Evolutionary conservation across 1,140 invertebrate genomes (phyloP).

Genomic region (Zaprionus camerounensis): DNA sequence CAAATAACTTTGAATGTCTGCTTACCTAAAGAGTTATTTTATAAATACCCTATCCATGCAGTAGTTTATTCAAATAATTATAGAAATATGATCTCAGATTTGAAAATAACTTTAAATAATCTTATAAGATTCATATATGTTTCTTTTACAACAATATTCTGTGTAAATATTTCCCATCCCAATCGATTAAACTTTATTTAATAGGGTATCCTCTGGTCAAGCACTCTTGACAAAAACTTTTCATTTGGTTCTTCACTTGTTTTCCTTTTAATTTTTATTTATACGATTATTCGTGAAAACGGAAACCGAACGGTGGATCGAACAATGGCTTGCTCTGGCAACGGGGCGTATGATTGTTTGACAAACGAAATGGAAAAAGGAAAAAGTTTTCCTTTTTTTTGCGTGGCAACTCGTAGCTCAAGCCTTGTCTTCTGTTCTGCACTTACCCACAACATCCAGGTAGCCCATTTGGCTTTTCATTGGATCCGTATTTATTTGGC

Average conservation of each 20-base stretch:
- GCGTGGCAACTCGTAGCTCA: neutral
- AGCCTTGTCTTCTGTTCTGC: constrained; percentile 6
- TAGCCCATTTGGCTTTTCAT: constrained; percentile 95
- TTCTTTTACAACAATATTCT: too few relatives aligned
- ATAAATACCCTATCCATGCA: too few relatives aligned
- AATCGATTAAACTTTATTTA: neutral
- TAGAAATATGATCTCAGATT: too few relatives aligned
- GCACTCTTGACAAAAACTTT: neutral
- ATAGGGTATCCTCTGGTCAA: neutral
- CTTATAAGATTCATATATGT: too few relatives aligned
- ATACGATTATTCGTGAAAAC: constrained; percentile 17
- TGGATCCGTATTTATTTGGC: constrained; percentile 93
- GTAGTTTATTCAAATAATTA: too few relatives aligned
- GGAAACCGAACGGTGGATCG: constrained; percentile 34
- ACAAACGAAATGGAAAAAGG: constrained; percentile 62
- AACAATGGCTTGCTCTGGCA: constrained; percentile 60
- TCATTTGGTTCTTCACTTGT: neutral
- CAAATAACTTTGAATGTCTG: too few relatives aligned
- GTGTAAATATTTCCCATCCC: neutral
- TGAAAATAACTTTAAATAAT: too few relatives aligned
- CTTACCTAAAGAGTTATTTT: too few relatives aligned
- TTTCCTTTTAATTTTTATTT: constrained; percentile 17
- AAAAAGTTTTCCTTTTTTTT: constrained; percentile 19
- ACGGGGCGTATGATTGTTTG: constrained; percentile 77
- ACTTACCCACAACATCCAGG: constrained; percentile 94